Conservation (phyloP, 2,888 invertebrate species). For the Ptilodon capucinus region DNA sequence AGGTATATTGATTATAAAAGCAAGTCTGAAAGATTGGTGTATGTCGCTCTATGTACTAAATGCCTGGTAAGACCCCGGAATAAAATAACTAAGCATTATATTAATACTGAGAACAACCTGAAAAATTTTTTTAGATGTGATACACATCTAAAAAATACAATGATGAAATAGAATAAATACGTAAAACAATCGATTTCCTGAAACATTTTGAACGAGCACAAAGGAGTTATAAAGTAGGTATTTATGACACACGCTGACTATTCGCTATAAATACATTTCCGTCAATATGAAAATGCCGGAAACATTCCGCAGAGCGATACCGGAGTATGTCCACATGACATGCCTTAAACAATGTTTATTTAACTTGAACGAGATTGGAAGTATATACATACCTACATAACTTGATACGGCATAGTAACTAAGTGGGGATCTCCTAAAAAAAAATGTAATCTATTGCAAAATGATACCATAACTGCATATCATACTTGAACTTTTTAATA, state of each 20-base stretch:
- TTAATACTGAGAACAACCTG: no score
- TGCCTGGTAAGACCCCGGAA: no score
- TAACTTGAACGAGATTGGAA: not conserved
- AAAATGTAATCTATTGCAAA: no score
- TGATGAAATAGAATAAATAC: not conserved
- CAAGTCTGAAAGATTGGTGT: no score
- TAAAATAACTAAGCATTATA: not conserved
- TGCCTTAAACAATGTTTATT: not conserved
- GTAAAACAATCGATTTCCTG: not conserved
- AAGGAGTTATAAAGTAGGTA: not conserved
- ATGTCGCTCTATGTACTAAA: no score
- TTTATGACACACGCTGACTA: not conserved
- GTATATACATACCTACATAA: not conserved
- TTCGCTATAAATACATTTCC: constrained; percentile 13
- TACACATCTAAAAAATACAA: not conserved
- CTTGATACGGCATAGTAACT: no score
- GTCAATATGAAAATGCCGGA: constrained; percentile 31
- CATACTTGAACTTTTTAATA: no score
- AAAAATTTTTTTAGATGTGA: no score
- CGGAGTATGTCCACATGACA: not conserved
- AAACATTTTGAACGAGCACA: not conserved
- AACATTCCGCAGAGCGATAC: not conserved
- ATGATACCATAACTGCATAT: no score
- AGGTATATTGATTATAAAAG: no score
- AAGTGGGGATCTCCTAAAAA: not conserved